Evolutionary conservation across 2,113 vertebrate genomes (phyloP).

Genomic region (Onychostruthus taczanowskii): DNA sequence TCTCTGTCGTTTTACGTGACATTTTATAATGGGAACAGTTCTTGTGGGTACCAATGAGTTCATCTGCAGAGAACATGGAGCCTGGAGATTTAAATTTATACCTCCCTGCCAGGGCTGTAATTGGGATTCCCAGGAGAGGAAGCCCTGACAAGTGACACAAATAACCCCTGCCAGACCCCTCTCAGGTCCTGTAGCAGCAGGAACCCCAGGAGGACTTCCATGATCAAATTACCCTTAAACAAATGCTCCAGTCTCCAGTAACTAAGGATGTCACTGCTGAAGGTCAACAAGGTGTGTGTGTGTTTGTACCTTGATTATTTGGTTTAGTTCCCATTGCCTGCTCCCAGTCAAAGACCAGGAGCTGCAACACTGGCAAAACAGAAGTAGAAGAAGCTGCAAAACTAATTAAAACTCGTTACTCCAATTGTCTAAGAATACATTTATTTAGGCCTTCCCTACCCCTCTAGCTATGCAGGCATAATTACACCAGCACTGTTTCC

Average conservation of each 20-base stretch:
- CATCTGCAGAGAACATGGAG: background rate
- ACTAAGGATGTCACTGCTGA: background rate
- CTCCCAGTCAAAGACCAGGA: background rate
- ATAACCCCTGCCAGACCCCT: slow-evolving; percentile 8
- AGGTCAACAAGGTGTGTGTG: background rate
- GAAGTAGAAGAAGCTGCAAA: background rate
- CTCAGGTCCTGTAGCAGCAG: background rate
- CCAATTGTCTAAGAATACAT: background rate
- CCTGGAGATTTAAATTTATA: slow-evolving; percentile 18
- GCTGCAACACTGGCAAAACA: background rate
- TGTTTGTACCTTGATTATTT: background rate
- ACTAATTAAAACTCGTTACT: slow-evolving; percentile 13
- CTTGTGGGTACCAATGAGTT: slow-evolving; percentile 24
- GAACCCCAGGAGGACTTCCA: background rate
- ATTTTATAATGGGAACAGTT: slow-evolving; percentile 37
- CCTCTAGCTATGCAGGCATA: slow-evolving; percentile 16
- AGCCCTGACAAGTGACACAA: slow-evolving; percentile 22
- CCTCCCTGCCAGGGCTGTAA: background rate
- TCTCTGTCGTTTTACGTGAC: background rate
- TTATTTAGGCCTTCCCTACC: slow-evolving; percentile 27
- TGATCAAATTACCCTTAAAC: slow-evolving; percentile 41
- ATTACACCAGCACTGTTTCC: background rate
- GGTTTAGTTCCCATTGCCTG: background rate
- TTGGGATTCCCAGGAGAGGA: background rate
- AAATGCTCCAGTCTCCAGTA: background rate